Evolutionary conservation across 2,888 invertebrate species (phyloP).

Genomic region (Microctonus brassicae): DNA sequence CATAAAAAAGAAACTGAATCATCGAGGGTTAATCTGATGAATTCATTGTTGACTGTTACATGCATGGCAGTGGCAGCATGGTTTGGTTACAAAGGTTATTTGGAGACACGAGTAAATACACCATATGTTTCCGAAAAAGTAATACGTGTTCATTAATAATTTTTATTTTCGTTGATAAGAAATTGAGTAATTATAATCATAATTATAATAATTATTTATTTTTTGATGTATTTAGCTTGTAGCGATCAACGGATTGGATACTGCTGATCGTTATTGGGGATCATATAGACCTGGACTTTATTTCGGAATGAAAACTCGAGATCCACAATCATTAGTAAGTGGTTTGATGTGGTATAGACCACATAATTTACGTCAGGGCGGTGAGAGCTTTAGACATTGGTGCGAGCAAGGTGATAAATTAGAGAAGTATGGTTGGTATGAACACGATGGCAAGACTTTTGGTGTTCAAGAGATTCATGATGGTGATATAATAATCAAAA

Average conservation of each 20-base stretch:
- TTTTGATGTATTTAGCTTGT: constrained; percentile 74
- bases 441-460: constrained; percentile 93
- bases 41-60: constrained; percentile 58
- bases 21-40: constrained; percentile 51
- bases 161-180: no score
- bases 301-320: constrained; percentile 91
- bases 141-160: constrained; percentile 36
- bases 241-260: constrained; percentile 76
- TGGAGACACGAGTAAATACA: constrained; percentile 90
- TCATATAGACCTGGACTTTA: constrained; percentile 90
- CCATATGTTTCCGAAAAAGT: constrained; percentile 85
- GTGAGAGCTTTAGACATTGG: constrained; percentile 88
- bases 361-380: constrained; percentile 75
- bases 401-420: constrained; percentile 90
- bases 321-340: constrained; percentile 88
- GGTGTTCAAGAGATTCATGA: constrained; percentile 93
- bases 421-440: constrained; percentile 86
- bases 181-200: no score
- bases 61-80: constrained; percentile 81
- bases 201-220: neutral
- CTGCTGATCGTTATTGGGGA: constrained; percentile 92
- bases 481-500: constrained; percentile 80
- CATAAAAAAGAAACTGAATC: constrained; percentile 41
- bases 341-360: constrained; percentile 98
- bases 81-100: constrained; percentile 84